Base-by-base conservation (phyloP, 2,113 vertebrate species). In the Nycticebus coucang region DNA sequence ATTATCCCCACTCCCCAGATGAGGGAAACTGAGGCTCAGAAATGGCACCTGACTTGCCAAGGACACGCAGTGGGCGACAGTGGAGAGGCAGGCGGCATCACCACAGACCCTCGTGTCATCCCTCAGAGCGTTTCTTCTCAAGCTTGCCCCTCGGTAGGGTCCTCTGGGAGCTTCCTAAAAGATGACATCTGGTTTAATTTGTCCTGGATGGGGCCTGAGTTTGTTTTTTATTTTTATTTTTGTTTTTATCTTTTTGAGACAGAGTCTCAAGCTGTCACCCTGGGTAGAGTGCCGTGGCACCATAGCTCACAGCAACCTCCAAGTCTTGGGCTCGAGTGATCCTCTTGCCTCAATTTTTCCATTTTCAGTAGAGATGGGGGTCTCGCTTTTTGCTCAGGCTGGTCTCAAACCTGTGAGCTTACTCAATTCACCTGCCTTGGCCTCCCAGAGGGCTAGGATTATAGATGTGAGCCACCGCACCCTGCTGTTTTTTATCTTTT, bases 31-130 rank as follows among this genome's bases (percentile, higher is more conserved):
- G 4, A 53, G 59, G 30, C 7, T 41, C 50, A 33, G 5, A 17
- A 68, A 55, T 41, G 28, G 59, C 75, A 4, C 22, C 17, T n/a
- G 89, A 62, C 68, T 45, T 18, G 8, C 72, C 57, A 26, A 4
- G 68, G 69, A 6, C 35, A 2, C 30, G 1, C 1, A n/a, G 28
- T 7, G 17, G 41, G 22, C 12, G 7, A 5, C 3, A 30, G 64
- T 21, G 33, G 78, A 9, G 64, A 41, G 0, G 0, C 8, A 5
- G 93, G 55, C 14, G 9, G 17, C 30, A 21, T 11, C 35, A 57
- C 26, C 22, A 21, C 55, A 13, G 24, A n/a, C 2, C 37, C 33
- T 60, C 69, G 24, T 69, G 10, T 17, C 4, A 77, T 8, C 62
- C 64, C 57, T 50, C 15, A 5, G 26, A 11, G 15, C 1, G 0